Evolutionary conservation across 2,888 invertebrate species (phyloP).

Genomic region (Myopa testacea): DNA sequence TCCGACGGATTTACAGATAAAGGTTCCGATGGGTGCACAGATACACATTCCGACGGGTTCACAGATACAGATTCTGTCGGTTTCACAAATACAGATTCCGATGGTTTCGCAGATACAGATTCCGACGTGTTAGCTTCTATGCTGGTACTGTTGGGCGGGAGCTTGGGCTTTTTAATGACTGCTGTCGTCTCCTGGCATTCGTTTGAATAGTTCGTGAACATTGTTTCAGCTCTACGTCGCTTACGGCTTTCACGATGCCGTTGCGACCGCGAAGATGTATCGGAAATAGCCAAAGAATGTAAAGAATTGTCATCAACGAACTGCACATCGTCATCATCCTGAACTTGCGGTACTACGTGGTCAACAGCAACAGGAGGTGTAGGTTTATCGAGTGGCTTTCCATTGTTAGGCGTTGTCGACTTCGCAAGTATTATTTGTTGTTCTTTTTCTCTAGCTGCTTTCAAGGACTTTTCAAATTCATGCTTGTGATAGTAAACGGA

Average conservation of each 20-base stretch:
- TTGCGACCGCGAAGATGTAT: not conserved
- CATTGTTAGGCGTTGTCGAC: not conserved
- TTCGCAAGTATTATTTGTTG: not conserved
- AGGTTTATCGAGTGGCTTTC: not conserved
- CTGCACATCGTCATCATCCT: slow-evolving; percentile 28
- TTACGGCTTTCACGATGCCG: not conserved
- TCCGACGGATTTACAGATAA: not conserved
- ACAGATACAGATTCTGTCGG: not conserved
- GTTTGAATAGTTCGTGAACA: not conserved
- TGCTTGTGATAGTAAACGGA: slow-evolving; percentile 59
- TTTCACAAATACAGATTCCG: not conserved
- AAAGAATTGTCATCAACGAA: slow-evolving; percentile 18
- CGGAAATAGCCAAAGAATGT: not conserved
- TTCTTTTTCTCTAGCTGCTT: slow-evolving; percentile 15
- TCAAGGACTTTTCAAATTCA: slow-evolving; percentile 30
- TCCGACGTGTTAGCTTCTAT: not conserved
- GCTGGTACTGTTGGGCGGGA: not conserved
- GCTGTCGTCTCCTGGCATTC: not conserved
- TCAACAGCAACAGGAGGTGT: not conserved
- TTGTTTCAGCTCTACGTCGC: not conserved
- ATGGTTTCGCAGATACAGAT: not conserved
- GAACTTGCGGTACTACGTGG: not conserved
- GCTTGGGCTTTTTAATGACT: slow-evolving; percentile 9
- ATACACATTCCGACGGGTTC: not conserved
- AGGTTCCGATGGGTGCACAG: not conserved